Conservation (phyloP, 2,113 vertebrate species). For the Oncorhynchus tshawytscha region DNA sequence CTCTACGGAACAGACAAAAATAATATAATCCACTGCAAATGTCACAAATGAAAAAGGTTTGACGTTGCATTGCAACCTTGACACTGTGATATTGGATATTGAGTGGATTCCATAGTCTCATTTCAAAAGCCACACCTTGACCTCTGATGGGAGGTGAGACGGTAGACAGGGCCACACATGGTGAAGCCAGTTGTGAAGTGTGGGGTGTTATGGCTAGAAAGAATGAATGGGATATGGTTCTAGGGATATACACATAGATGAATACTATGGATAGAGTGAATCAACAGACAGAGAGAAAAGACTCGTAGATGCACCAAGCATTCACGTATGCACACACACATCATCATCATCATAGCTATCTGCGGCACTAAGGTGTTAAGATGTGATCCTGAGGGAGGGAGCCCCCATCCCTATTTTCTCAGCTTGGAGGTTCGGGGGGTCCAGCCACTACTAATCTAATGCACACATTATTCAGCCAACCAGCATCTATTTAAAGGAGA, state of each 20-base stretch:
- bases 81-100: not conserved
- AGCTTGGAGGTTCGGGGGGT: constrained; percentile 39
- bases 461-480: constrained; percentile 68
- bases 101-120: not conserved
- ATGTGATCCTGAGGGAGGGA: constrained; percentile 41
- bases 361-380: constrained; percentile 49
- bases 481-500: constrained; percentile 70
- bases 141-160: not conserved
- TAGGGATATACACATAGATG: not conserved
- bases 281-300: no score
- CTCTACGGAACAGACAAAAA: not conserved
- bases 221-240: not conserved
- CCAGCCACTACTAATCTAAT: constrained; percentile 65
- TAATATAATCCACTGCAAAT: not conserved
- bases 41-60: not conserved
- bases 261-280: no score
- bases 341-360: not conserved
- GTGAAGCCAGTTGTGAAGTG: not conserved
- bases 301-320: not conserved
- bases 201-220: not conserved
- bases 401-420: constrained; percentile 43
- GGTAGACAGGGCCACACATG: not conserved
- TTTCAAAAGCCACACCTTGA: not conserved
- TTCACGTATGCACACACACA: not conserved
- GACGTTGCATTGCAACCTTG: not conserved